Base-by-base conservation (phyloP, 2,888 invertebrate genomes). In the Clivina fossor region DNA sequence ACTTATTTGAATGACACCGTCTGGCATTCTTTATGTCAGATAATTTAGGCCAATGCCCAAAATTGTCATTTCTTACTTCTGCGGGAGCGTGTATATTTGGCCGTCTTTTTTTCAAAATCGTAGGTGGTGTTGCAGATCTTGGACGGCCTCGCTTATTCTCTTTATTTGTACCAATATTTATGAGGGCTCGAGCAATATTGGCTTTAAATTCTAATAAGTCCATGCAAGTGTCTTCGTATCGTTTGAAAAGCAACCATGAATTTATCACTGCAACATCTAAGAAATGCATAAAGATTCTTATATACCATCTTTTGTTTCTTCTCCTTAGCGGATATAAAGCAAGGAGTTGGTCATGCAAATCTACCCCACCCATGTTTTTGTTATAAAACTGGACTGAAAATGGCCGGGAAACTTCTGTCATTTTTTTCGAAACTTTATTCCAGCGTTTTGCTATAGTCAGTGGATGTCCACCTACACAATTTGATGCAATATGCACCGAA, bases 141-240 rank as follows among this genome's bases (percentile, higher is more conserved):
- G 37, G 37, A 18, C 37, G 2, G 16, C 18, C 37, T 13, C 16
- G 13, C n/a, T 19, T 16, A 37, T 15, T 37, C 19, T 37, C 18
- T 35, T 37, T 15, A n/a, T 18, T 19, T 37, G 16, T 37, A 15
- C 37, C 37, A 8, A 18, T 37, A 37, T 16, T 37, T 16, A 37
- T 37, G 9, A 37, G 16, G 7, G 16, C 19, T 37, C 19, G 16
- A 19, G 37, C 37, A 37, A 37, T 16, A 16, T 16, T 24, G 5
- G 19, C 49, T 26, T 49, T 49, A 37, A 49, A 49, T 20, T 49
- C 19, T 19, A 49, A 33, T 15, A 49, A 37, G 11, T 49, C 49
- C 8, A n/a, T 43, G 26, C 16, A 18, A 18, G 37, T 20, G 15
- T 48, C 7, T 8, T 19, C 35, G n/a, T 15, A 19, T n/a, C 7